Base-by-base conservation (phyloP, 2,888 invertebrate species). In the Orthosia gracilis region DNA sequence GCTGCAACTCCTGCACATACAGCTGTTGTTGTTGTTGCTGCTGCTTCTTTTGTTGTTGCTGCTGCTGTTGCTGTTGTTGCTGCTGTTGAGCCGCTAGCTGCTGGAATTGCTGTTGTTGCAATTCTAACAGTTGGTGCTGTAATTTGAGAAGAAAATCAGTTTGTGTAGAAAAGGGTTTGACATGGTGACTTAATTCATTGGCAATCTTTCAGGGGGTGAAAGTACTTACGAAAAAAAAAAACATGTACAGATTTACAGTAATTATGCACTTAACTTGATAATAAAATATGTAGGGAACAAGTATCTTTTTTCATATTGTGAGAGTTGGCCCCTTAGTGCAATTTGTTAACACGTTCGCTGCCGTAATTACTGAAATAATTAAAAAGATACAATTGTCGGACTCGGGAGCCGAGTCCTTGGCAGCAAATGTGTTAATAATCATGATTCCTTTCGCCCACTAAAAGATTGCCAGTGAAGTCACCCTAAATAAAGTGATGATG, bases 81-180 rank as follows among this genome's bases (percentile, higher is more conserved):
- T 90, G 90, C 69, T 89, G 90, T 64, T 85, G 92, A 80, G 82
- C 93, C 88, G 85, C 92, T 87, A 84, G 81, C 87, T 88, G 94
- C 82, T 87, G 89, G 71, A 85, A 87, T 69, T 88, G 88, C 65
- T 87, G 91, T 76, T 93, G 93, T 81, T 93, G 94, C 85, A 94
- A 93, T 85, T 93, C 92, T 82, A 93, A 91, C 80, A 92, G 91
- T 89, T 94, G 94, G 82, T 92, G 92, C 91, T 93, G 90, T 76
- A 73, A 80, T 82, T 77, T 40, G 61, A 78, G 68, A 55, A 64
- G 59, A 47, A 57, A 90, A 84, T 85, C 77, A 75, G 69, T 83
- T 79, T 91, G 72, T 69, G 45, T 23, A 26, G n/a, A 31, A 5
- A 26, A n/a, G 21, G 40, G 7, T 59, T 52, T 66, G 63, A 57